Percentiles rank a stretch among this genome's conserved stretches.
Conservation (phyloP, 2,113 vertebrate genomes). For the Tupaia tana region DNA sequence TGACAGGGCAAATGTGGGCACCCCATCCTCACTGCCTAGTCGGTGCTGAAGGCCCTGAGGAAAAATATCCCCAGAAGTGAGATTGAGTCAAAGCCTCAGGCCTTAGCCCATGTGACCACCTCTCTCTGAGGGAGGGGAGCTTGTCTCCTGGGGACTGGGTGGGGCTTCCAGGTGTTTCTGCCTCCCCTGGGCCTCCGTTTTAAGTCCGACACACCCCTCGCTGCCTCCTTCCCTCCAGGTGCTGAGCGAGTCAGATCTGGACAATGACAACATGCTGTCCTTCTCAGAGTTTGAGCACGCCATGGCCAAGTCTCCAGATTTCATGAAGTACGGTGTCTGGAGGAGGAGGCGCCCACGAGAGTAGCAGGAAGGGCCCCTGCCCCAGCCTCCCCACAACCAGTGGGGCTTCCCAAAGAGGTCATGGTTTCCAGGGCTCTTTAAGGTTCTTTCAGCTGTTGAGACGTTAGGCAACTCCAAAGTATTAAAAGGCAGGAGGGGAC, state of each 20-base stretch:
- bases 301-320: constrained; percentile 80
- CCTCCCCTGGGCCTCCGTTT: rapidly evolving
- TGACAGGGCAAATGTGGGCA: not conserved
- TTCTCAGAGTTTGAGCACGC: constrained; percentile 81
- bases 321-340: constrained; percentile 79
- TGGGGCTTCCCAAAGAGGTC: not conserved
- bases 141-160: no score
- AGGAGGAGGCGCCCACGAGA: not conserved
- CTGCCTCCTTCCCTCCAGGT: constrained; percentile 59
- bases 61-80: not conserved
- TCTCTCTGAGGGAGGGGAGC: not conserved
- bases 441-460: not conserved
- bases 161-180: no score
- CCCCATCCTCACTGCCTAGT: not conserved
- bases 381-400: not conserved
- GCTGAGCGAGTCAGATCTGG: constrained; percentile 77
- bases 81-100: not conserved
- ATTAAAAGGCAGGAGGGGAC: not conserved
- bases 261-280: constrained; percentile 83
- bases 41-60: not conserved
- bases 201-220: not conserved
- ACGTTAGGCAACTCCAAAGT: not conserved
- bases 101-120: not conserved
- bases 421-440: not conserved
- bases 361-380: not conserved